These are phyloP conservation scores for Euura saliciscinereae DNA, from an alignment of 1,140 invertebrate genomes.

Conservation along the genomic window DNA sequence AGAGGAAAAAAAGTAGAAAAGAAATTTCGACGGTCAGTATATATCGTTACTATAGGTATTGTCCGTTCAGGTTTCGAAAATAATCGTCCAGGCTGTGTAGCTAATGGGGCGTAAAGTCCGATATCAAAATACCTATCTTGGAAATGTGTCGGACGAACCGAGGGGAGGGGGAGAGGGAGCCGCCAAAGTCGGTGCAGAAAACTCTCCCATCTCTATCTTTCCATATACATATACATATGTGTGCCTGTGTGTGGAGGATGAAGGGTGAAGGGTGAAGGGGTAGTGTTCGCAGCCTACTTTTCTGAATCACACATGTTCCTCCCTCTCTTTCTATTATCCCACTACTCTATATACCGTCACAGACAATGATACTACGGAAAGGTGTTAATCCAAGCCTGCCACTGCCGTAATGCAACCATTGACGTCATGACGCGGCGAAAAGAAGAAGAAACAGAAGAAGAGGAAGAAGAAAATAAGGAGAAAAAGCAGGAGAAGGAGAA, in stretches of 20 bases:
- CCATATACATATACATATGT: no score
- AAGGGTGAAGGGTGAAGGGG: no score
- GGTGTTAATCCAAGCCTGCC: no score
- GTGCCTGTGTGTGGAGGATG: no score
- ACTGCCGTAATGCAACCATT: no score
- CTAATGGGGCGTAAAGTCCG: constrained; percentile 56
- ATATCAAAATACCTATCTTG: constrained; percentile 50
- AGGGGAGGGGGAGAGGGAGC: constrained; percentile 30
- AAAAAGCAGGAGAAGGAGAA: no score
- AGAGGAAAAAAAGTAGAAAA: background rate
- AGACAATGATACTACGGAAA: no score
- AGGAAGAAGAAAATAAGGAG: background rate
- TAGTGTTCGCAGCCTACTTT: no score
- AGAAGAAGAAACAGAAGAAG: constrained; percentile 10
- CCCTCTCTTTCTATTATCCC: no score
- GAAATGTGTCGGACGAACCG: constrained; percentile 13
- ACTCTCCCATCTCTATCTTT: no score
- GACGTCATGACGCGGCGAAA: background rate
- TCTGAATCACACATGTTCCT: no score
- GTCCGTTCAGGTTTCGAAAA: constrained; percentile 45
- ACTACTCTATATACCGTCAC: no score
- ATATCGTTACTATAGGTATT: constrained; percentile 48
- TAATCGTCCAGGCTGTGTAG: constrained; percentile 43
- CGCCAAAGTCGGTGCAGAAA: constrained; percentile 2
- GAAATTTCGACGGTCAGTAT: constrained; percentile 35